These are phyloP conservation scores for Saccopteryx bilineata DNA, from an alignment of 2,113 vertebrate species.

Conservation along the genomic window DNA sequence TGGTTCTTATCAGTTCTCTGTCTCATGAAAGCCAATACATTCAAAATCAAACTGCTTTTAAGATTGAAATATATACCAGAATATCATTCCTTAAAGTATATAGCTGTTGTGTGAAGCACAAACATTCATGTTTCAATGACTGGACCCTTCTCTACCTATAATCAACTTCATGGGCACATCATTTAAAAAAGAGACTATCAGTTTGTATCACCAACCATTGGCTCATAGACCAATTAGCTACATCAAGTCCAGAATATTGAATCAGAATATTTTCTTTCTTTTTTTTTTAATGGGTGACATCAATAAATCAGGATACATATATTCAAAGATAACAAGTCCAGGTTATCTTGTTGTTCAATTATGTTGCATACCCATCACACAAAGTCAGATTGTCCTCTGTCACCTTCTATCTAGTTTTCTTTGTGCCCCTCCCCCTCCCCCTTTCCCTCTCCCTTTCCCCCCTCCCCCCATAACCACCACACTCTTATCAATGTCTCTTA, in stretches of 20 bases:
- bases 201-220: background rate
- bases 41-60: constrained; percentile 57
- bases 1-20: constrained; percentile 30
- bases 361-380: too few relatives aligned
- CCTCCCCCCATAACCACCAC: too few relatives aligned
- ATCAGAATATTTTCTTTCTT: constrained; percentile 25
- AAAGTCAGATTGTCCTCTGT: too few relatives aligned
- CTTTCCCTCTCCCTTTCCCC: too few relatives aligned
- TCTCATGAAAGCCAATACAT: background rate
- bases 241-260: background rate
- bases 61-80: background rate
- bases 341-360: too few relatives aligned
- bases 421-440: too few relatives aligned
- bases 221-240: background rate
- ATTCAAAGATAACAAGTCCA: too few relatives aligned
- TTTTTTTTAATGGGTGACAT: background rate
- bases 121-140: background rate
- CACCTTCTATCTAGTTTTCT: too few relatives aligned
- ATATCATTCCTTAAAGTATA: background rate
- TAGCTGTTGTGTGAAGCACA: background rate
- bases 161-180: background rate
- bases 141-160: background rate
- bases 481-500: too few relatives aligned
- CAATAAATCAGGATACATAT: too few relatives aligned
- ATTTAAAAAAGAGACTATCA: background rate